phyloP scores from a whole-genome alignment of 2,113 vertebrate genomes.

The Carassius auratus region DNA sequence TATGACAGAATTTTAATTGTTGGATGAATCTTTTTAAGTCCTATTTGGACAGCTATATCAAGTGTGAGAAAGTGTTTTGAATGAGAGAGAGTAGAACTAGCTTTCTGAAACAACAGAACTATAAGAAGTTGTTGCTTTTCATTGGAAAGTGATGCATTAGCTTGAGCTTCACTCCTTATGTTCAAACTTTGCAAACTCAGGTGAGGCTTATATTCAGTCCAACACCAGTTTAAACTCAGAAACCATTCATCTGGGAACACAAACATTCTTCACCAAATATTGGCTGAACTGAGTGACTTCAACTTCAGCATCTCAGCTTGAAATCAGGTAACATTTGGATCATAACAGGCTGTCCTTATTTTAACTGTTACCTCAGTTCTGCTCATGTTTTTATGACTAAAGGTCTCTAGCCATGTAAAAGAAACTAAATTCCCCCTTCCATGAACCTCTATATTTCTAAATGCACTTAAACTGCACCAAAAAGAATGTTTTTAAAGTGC shows the following conservation, averaged over 20 bases:
- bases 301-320: constrained; percentile 51
- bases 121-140: not conserved
- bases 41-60: not conserved
- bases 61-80: not conserved
- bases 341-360: constrained; percentile 31
- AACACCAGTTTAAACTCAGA: constrained; percentile 57
- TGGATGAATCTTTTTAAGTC: not conserved
- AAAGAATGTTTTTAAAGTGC: too few relatives aligned
- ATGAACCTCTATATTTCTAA: too few relatives aligned
- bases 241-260: constrained; percentile 51
- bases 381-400: not conserved
- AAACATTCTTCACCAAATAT: constrained; percentile 43
- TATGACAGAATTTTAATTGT: too few relatives aligned
- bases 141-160: not conserved
- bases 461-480: too few relatives aligned
- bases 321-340: constrained; percentile 58
- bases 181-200: constrained; percentile 44
- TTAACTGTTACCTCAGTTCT: constrained; percentile 55
- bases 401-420: not conserved
- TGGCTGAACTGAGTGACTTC: constrained; percentile 57
- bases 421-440: not conserved
- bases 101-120: not conserved
- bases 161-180: constrained; percentile 18
- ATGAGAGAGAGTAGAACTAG: not conserved
- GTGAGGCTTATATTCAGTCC: constrained; percentile 52